Evolutionary conservation across 2,797 vertebrate genomes (phyloP), one percentile per base, ranked within the genome.

Genomic region (Malurus splendens): DNA sequence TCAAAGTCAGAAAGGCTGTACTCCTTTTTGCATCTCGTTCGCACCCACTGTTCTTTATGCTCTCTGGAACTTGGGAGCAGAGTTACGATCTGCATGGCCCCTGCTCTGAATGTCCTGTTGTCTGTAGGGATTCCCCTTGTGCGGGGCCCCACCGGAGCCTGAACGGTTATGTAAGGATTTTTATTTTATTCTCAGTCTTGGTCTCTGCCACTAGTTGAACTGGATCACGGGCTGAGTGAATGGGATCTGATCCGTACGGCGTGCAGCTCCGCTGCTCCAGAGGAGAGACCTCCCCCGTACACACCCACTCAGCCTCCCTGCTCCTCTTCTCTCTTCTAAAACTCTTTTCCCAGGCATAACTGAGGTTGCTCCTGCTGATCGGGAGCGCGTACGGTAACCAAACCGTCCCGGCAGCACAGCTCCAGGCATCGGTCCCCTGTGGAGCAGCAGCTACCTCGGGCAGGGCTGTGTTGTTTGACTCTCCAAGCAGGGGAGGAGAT

Each of bases 131-230:
- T 87, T 87, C 89, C 93, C 94, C 94, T 93, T 95, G 81, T 4
- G 9, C 0, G 82, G 94, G 95, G 91, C 93, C 93, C 82, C 90
- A 47, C 54, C 14, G 6, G 89, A 94, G 95, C 94, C 88, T 38
- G 90, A 65, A 41, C 92, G 88, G 91, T 96, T 96, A 95, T 93
- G 89, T 95, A 96, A 96, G 95, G 95, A 94, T 94, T 96, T 94
- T 87, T 93, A 75, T 95, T 91, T 94, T 95, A 94, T 94, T 96
- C 89, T 88, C 78, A 33, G 86, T 82, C 94, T 92, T 89, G 79
- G 50, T 93, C 87, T 91, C 89, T 93, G 93, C 94, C 90, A 95
- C 95, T 90, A 95, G 95, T 97, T 96, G 94, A 94, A 94, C 89
- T 95, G 94, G 92, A 95, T 96, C 93, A 83, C 42, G 9, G 76